Percentiles rank a stretch among this genome's conserved stretches.
Conservation (phyloP, 2,113 vertebrate genomes). For the Tichodroma muraria region DNA sequence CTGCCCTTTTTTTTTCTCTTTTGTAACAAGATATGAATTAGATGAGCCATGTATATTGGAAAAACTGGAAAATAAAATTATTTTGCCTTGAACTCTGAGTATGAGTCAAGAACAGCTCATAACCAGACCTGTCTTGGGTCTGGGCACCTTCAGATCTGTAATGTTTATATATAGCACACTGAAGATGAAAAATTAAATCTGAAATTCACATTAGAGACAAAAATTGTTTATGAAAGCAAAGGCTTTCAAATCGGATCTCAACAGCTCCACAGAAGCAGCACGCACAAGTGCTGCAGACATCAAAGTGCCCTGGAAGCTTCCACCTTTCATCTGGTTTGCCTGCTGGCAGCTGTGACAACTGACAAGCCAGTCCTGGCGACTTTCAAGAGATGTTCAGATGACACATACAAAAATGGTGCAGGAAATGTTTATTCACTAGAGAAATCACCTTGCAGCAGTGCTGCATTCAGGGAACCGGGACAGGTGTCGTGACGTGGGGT, state of each 20-base stretch:
- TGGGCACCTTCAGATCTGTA: neutral
- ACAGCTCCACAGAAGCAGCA: neutral
- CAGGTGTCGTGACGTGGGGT: rapidly evolving
- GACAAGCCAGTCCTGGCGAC: neutral
- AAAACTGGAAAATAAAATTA: neutral
- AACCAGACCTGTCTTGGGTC: neutral
- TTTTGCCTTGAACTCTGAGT: neutral
- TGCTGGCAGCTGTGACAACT: neutral
- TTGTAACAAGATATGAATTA: neutral
- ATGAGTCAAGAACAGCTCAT: neutral
- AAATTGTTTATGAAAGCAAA: slow-evolving; percentile 10
- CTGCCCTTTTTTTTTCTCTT: neutral
- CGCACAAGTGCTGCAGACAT: neutral
- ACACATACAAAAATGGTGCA: neutral
- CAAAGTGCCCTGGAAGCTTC: neutral
- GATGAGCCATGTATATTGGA: neutral
- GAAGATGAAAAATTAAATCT: neutral
- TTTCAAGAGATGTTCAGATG: neutral
- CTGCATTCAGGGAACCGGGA: neutral
- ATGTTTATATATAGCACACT: neutral
- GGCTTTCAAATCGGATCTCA: neutral
- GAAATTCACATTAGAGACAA: slow-evolving; percentile 3
- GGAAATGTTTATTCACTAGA: neutral
- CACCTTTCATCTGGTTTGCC: neutral
- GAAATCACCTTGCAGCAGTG: neutral